phyloP scores from a whole-genome alignment of 2,797 vertebrate genomes.

The Poecilia picta region DNA sequence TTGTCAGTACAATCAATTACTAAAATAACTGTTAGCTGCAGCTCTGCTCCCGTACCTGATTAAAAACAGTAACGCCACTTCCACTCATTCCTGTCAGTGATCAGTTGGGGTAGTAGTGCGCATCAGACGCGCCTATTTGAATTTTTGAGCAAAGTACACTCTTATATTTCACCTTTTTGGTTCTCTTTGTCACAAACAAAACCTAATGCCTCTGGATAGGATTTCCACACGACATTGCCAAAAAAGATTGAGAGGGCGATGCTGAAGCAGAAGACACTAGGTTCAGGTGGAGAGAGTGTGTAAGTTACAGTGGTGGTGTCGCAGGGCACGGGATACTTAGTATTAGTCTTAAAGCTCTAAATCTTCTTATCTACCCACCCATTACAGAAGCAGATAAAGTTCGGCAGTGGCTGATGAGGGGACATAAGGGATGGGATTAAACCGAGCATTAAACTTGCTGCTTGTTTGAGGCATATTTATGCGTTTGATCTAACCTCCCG shows the following conservation, averaged over 20 bases:
- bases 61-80: background rate
- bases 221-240: constrained; percentile 46
- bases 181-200: background rate
- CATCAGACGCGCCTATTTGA: background rate
- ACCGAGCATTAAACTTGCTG: constrained; percentile 5
- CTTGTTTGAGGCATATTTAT: too few species aligned
- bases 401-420: constrained; percentile 32
- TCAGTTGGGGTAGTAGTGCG: background rate
- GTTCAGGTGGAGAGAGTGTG: constrained; percentile 58
- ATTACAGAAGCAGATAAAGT: constrained; percentile 64
- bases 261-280: constrained; percentile 37
- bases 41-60: background rate
- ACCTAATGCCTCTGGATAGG: background rate
- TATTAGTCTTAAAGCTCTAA: constrained; percentile 80
- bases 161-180: background rate
- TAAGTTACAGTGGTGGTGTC: constrained; percentile 61
- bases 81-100: background rate
- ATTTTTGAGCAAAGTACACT: background rate
- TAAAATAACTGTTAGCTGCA: too few species aligned
- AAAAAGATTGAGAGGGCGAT: constrained; percentile 30
- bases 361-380: constrained; percentile 79
- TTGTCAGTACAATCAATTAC: too few species aligned
- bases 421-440: constrained; percentile 11
- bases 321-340: constrained; percentile 64
- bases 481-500: background rate